A percentile compares a stretch with the other conserved stretches of the same genome.
Conservation (phyloP, 2,888 invertebrate genomes). For the Harpalus rubripes region DNA sequence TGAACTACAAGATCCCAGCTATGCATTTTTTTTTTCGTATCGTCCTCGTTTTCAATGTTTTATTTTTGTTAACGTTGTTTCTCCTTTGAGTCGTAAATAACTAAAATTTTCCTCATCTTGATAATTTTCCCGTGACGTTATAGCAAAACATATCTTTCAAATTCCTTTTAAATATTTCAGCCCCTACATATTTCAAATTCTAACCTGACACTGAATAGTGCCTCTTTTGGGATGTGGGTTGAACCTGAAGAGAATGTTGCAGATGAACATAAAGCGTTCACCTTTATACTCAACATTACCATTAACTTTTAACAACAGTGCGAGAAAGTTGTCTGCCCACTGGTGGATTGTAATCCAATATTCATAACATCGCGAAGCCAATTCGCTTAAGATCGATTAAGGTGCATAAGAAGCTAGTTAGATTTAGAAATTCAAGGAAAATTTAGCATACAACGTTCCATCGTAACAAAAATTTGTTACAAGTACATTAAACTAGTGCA, state of each 20-base stretch:
- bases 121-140: background rate
- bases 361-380: background rate
- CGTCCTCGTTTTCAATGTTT: background rate
- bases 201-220: conserved; percentile 38
- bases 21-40: no score
- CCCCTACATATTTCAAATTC: conserved; percentile 24
- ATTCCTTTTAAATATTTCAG: conserved; percentile 47
- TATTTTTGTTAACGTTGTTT: background rate
- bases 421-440: background rate
- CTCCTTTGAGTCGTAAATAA: background rate
- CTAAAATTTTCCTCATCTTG: background rate
- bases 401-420: background rate
- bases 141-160: conserved; percentile 1
- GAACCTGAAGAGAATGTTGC: background rate
- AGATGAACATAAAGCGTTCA: background rate
- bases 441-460: no score
- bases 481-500: no score
- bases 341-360: background rate
- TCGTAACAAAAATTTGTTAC: no score
- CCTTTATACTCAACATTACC: background rate
- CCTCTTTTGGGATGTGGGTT: conserved; percentile 9
- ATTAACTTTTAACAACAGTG: background rate
- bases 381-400: background rate
- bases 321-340: conserved; percentile 1
- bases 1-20: no score